phyloP scores from a whole-genome alignment of 2,888 invertebrate genomes.

The Noctua fimbriata region DNA sequence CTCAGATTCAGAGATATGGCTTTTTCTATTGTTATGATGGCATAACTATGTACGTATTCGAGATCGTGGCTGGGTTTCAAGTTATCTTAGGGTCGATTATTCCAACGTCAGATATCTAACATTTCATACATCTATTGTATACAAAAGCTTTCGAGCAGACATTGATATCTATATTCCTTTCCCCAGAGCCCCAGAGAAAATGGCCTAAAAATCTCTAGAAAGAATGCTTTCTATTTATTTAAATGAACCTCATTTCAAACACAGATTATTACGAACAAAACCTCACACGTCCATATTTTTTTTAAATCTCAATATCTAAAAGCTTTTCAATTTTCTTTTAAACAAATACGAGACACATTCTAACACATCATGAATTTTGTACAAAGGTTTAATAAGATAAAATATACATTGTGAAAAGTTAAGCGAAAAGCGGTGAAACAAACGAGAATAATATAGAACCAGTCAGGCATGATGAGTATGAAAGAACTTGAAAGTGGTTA shows the following conservation, averaged over 20 bases:
- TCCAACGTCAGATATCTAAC: too few relatives aligned
- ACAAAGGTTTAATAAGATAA: constrained; percentile 21
- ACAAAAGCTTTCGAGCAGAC: background rate
- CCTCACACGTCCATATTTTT: background rate
- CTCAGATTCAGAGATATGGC: background rate
- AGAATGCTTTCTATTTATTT: background rate
- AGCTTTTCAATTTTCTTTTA: constrained; percentile 20
- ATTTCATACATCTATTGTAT: background rate
- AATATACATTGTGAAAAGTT: constrained; percentile 28
- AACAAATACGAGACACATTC: constrained; percentile 14
- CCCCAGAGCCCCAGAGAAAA: background rate
- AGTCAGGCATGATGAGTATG: constrained; percentile 3
- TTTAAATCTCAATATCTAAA: constrained; percentile 13
- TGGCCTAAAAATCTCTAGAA: background rate
- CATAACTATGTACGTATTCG: background rate
- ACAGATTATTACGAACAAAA: background rate
- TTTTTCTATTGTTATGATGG: background rate
- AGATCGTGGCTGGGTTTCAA: background rate
- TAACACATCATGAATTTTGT: constrained; percentile 36
- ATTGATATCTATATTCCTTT: background rate
- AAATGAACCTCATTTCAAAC: constrained; percentile 9
- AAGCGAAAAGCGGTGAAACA: constrained; percentile 21
- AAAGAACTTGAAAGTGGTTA: constrained; percentile 1
- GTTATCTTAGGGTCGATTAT: background rate
- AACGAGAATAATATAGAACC: constrained; percentile 30